Base-by-base conservation (phyloP, 1,140 invertebrate species). In the Heliconius hewitsoni region DNA sequence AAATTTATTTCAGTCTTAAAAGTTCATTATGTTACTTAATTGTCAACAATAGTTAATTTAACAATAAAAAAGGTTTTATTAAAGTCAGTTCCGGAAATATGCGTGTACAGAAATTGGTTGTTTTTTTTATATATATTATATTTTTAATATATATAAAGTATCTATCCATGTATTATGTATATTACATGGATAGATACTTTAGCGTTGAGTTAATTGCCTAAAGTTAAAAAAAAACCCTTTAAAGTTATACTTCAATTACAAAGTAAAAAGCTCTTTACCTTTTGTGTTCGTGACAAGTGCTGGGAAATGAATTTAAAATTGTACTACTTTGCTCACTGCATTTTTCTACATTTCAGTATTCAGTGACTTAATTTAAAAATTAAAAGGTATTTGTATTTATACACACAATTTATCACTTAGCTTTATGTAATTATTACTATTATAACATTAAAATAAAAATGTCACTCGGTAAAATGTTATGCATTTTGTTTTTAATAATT, bases 401-500 rank as follows among this genome's bases (percentile, higher is more conserved):
- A 60, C 55, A 75, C 55, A 75, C 74, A 75, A 66, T 75, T 42
- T 75, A 75, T 75, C 30, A 60, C 11, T 75, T 66, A 75, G 55
- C 13, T 37, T 1, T 75, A 66, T 39, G 23, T 71, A 78, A 70
- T 52, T 16, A 52, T 73, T 27, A 78, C 50, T 70, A 76, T 23
- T 23, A 66, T 71, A 50, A 57, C 30, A 66, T 13, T 3, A 46
- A 46, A 46, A 37, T 34, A 55, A 46, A 73, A 55, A 52, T 34
- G 71, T 73, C 66, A 52, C 52, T 78, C 19, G 46, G 60, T 34
- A 30, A 18, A 8, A 37, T 46, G 8, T 11, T 50, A 13, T 46
- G 11, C 42, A 46, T 46, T 46, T 46, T 16, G 4, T 46, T 4
- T 16, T 46, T 46, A 46, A 46, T 46, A 16, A 46, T 46, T 46